Evolutionary conservation across 2,797 vertebrate genomes (phyloP).

Genomic region (Bovichtus variegatus): DNA sequence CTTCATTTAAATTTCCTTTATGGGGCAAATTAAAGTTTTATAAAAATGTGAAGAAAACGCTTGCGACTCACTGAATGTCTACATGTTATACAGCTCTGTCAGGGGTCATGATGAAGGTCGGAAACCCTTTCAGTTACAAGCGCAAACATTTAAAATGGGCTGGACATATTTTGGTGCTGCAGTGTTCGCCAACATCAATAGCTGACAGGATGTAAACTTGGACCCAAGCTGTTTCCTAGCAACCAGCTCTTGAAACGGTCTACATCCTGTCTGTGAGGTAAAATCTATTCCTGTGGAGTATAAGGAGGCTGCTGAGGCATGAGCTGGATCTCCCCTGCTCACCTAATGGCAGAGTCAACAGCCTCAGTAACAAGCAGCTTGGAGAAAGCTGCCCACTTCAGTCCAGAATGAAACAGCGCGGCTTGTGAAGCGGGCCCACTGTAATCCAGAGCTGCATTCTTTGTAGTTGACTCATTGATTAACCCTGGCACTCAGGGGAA

Average conservation of each 20-base stretch:
- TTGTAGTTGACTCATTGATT: constrained; percentile 59
- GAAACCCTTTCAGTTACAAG: neutral
- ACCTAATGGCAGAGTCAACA: constrained; percentile 31
- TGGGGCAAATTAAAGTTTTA: neutral
- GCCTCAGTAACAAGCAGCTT: constrained; percentile 11
- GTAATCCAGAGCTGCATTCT: constrained; percentile 41
- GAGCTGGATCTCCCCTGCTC: constrained; percentile 21
- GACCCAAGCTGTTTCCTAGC: constrained; percentile 44
- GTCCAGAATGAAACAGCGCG: constrained; percentile 45
- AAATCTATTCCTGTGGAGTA: constrained; percentile 13
- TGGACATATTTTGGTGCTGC: constrained; percentile 5
- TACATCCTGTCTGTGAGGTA: constrained; percentile 6
- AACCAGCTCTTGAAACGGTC: constrained; percentile 22
- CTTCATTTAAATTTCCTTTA: neutral
- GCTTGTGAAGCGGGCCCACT: constrained; percentile 34
- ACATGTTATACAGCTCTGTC: neutral
- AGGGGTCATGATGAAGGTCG: neutral
- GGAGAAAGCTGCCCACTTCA: constrained; percentile 8
- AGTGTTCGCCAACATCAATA: constrained; percentile 22
- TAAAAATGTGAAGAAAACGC: neutral
- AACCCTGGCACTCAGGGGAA: constrained; percentile 59
- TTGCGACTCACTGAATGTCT: neutral
- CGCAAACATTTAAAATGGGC: neutral
- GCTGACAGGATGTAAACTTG: constrained; percentile 1
- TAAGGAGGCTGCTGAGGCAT: constrained; percentile 6